These are phyloP conservation scores for Dromius quadrimaculatus DNA, from an alignment of 2,888 invertebrate genomes.

Conservation along the genomic window DNA sequence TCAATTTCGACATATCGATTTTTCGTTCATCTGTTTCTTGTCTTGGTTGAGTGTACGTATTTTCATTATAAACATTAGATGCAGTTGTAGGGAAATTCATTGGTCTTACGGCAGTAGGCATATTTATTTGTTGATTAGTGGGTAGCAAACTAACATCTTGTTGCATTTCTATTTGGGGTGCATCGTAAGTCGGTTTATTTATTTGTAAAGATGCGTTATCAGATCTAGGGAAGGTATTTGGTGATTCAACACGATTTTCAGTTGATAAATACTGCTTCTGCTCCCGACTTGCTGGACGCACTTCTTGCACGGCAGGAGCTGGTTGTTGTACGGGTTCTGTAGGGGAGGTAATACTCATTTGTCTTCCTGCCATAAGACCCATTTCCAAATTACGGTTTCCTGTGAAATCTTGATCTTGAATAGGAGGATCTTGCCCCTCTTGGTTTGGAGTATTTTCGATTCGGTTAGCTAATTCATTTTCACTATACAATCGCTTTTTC, in stretches of 20 bases:
- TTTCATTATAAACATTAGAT: slow-evolving; percentile 38
- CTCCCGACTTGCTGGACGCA: slow-evolving; percentile 66
- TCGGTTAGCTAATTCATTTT: slow-evolving; percentile 60
- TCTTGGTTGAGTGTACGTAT: slow-evolving; percentile 31
- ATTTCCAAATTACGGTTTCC: slow-evolving; percentile 55
- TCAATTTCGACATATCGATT: slow-evolving; percentile 64
- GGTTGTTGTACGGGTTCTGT: slow-evolving; percentile 29
- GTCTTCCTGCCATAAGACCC: slow-evolving; percentile 54
- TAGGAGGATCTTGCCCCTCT: slow-evolving; percentile 53
- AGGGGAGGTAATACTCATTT: slow-evolving; percentile 45
- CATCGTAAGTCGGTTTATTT: slow-evolving; percentile 32
- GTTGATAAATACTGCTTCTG: slow-evolving; percentile 27
- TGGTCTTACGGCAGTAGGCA: slow-evolving; percentile 31
- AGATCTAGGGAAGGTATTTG: slow-evolving; percentile 22
- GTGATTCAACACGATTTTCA: slow-evolving; percentile 22
- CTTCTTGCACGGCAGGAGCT: slow-evolving; percentile 46
- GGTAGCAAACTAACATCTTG: slow-evolving; percentile 29
- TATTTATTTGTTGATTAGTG: slow-evolving; percentile 31
- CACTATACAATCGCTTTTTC: slow-evolving; percentile 74
- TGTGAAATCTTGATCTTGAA: slow-evolving; percentile 52
- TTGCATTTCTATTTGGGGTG: slow-evolving; percentile 26
- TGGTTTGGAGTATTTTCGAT: slow-evolving; percentile 34
- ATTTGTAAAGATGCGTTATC: slow-evolving; percentile 29
- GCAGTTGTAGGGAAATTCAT: slow-evolving; percentile 42
- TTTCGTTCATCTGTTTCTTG: slow-evolving; percentile 57